A percentile compares a stretch with the other conserved stretches of the same genome.
Conservation (phyloP, 2,113 vertebrate genomes). For the Scytalopus superciliaris region DNA sequence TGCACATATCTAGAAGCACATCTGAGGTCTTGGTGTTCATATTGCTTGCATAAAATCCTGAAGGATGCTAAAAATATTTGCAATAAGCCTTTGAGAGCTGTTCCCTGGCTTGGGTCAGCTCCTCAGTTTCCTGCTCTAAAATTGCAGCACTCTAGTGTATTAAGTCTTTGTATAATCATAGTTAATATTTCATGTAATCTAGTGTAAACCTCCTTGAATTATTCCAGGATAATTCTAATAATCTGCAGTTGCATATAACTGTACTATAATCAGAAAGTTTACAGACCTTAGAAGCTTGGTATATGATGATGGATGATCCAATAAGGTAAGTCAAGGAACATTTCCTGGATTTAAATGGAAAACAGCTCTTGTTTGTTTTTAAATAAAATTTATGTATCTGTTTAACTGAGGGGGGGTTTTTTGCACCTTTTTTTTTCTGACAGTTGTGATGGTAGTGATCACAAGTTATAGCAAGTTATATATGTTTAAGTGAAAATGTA, state of each 20-base stretch:
- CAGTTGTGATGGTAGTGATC: background rate
- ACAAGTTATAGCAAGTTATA: background rate
- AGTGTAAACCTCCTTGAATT: constrained; percentile 28
- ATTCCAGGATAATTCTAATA: constrained; percentile 36
- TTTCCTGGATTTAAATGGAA: constrained; percentile 5
- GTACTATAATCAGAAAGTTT: constrained; percentile 21
- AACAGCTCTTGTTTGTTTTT: constrained; percentile 14
- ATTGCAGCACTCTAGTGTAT: background rate
- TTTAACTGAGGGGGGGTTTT: background rate
- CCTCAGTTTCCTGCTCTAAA: background rate
- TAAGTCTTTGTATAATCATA: constrained; percentile 7
- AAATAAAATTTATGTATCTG: constrained; percentile 11
- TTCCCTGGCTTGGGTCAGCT: background rate
- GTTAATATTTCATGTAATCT: constrained; percentile 32
- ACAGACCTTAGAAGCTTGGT: constrained; percentile 8
- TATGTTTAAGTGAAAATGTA: background rate
- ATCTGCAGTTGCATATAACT: constrained; percentile 40
- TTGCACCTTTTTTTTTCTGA: constrained; percentile 35
- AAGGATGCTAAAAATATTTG: background rate
- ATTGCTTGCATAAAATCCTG: background rate
- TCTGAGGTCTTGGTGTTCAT: background rate
- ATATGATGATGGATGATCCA: background rate
- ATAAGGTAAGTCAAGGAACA: constrained; percentile 16
- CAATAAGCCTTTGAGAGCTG: background rate
- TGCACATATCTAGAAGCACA: background rate